A percentile compares a stretch with the other conserved stretches of the same genome.
These are phyloP conservation scores for Rhamnusium bicolor DNA, from an alignment of 2,888 invertebrate species.

Conservation along the genomic window DNA sequence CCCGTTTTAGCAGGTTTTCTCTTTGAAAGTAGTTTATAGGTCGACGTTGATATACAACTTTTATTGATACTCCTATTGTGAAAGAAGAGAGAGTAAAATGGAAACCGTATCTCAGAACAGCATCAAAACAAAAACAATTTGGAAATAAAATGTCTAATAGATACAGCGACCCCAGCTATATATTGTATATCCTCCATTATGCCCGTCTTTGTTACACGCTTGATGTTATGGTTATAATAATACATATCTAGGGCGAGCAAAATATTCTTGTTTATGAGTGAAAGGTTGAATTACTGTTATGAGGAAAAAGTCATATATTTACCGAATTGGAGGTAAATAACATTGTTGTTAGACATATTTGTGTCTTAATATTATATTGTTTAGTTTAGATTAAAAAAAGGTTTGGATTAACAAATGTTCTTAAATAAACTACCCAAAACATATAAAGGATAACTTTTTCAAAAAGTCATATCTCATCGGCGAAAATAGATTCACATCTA, in stretches of 20 bases:
- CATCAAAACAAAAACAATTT: slow-evolving; percentile 36
- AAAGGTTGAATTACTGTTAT: not conserved
- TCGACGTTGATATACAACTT: slow-evolving; percentile 49
- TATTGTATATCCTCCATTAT: slow-evolving; percentile 19
- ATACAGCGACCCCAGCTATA: slow-evolving; percentile 13
- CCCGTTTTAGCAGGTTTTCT: not conserved
- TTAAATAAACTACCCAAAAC: too few species aligned
- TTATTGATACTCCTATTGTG: slow-evolving; percentile 36
- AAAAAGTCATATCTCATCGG: too few species aligned
- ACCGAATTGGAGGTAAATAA: too few species aligned
- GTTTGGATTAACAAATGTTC: too few species aligned
- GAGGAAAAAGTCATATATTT: not conserved
- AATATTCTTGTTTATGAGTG: not conserved
- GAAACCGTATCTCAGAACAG: slow-evolving; percentile 23
- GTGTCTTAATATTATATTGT: too few species aligned
- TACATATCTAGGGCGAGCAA: not conserved
- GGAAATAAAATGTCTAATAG: slow-evolving; percentile 21
- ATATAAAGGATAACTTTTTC: too few species aligned
- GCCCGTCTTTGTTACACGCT: slow-evolving; percentile 18
- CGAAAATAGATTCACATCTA: too few species aligned
- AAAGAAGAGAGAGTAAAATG: slow-evolving; percentile 16
- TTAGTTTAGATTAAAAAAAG: too few species aligned
- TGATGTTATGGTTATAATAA: not conserved
- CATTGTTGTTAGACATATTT: too few species aligned
- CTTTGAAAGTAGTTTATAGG: slow-evolving; percentile 46